Evolutionary conservation across 2,888 invertebrate species (phyloP), one percentile per base, ranked within the genome.

Genomic region (Acleris emargana): DNA sequence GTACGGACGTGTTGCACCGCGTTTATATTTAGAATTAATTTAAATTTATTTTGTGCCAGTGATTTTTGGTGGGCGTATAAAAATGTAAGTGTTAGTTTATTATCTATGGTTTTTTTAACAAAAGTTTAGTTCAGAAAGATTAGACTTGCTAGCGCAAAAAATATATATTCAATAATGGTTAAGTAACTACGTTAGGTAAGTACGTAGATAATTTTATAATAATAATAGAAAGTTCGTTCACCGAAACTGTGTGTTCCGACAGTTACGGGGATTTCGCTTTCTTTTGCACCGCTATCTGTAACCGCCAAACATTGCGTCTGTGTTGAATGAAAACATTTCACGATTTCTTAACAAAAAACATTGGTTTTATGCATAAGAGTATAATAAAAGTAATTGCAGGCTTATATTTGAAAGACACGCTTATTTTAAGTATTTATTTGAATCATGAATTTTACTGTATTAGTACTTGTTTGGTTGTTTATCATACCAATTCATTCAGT

Each of bases 1-100:
- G 80, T 77, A 78, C 84, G 84, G 86, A 86, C 88, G 88, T 79
- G 76, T 68, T 52, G 16, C 53, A 20, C 25, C 45, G 45, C 7
- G 17, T 45, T 45, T 17, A 32, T 9, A 32, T 57, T 62, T 49
- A 53, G 53, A 55, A 66, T 53, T 52, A 45, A 11, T 52, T 32
- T 50, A 5, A 5, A 17, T 38, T 38, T 51, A 20, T 57, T 66
- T 43, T 60, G 60, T 64, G 45, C 32, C 18, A 45, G 62, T 50
- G 43, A 45, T 51, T 28, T 28, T 16, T 16, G 5, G 17, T n/a
- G 16, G 1, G 16, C 22, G 20, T 22, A 20, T 13, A 38, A 47
- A 57, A 57, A 25, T 22, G 61, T 61, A 38, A 38, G 47, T 38
- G 20, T 38, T 7, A 22, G 58, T 20, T 25, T 5, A 43, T 28